These are phyloP conservation scores for Dicycla oo DNA, from an alignment of 2,888 invertebrate genomes.

Conservation along the genomic window DNA sequence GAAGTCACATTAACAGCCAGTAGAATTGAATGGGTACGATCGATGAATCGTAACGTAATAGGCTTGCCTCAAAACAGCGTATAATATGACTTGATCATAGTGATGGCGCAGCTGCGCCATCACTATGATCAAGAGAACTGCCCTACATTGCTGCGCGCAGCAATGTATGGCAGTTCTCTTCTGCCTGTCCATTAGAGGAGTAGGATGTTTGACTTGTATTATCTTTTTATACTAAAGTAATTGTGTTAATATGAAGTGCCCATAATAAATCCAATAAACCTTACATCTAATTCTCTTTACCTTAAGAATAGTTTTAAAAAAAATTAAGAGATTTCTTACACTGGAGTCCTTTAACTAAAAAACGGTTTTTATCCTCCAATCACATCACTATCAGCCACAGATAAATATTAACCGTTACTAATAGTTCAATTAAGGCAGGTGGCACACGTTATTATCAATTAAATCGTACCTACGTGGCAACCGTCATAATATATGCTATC, in stretches of 20 bases:
- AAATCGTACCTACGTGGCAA: conserved; percentile 70
- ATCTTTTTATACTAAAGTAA: background rate
- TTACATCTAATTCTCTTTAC: conserved; percentile 14
- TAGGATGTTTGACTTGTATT: background rate
- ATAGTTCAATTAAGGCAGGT: conserved; percentile 71
- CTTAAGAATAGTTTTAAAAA: conserved; percentile 5
- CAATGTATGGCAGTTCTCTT: background rate
- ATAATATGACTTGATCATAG: background rate
- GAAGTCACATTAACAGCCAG: too few relatives aligned
- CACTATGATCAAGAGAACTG: too few relatives aligned
- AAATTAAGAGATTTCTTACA: conserved; percentile 43
- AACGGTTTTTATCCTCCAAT: conserved; percentile 41
- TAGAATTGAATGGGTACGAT: too few relatives aligned
- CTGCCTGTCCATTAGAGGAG: background rate
- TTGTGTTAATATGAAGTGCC: too few relatives aligned
- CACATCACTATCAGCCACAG: conserved; percentile 59
- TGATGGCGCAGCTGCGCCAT: too few relatives aligned
- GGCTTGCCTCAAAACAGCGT: background rate
- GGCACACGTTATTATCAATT: conserved; percentile 69
- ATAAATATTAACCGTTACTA: conserved; percentile 70
- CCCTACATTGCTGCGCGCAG: too few relatives aligned
- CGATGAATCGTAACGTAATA: too few relatives aligned
- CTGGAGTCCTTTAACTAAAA: conserved; percentile 46
- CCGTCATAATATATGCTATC: conserved; percentile 75
- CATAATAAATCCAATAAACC: too few relatives aligned